Percentiles rank a stretch among this genome's conserved stretches.
These are phyloP conservation scores for Epinotia ramella DNA, from an alignment of 2,888 invertebrate species.

Conservation along the genomic window DNA sequence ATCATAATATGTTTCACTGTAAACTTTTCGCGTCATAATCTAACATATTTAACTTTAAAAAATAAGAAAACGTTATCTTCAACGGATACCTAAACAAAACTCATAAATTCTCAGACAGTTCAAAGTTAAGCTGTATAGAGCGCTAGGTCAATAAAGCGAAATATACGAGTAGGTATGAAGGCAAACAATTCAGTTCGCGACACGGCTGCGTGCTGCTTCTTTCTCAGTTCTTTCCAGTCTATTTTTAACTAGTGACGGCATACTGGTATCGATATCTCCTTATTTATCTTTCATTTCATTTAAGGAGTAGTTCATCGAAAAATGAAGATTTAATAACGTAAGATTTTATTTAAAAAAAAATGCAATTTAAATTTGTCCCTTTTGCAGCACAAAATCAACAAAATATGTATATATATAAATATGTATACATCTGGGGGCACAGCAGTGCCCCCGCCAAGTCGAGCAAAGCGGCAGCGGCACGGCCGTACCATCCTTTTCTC, in stretches of 20 bases:
- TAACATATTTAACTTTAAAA: background rate
- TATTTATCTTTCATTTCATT: background rate
- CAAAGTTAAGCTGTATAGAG: conserved; percentile 15
- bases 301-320: too few relatives aligned
- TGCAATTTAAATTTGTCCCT: too few relatives aligned
- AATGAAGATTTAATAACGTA: too few relatives aligned
- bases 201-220: conserved; percentile 25
- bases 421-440: too few relatives aligned
- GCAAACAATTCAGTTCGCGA: conserved; percentile 33
- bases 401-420: too few relatives aligned
- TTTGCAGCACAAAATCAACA: too few relatives aligned
- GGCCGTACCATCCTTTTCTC: too few relatives aligned
- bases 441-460: too few relatives aligned
- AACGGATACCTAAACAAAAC: background rate
- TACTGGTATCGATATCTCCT: background rate
- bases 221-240: conserved; percentile 19
- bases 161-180: conserved; percentile 31
- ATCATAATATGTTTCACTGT: background rate
- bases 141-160: conserved; percentile 23
- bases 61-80: background rate
- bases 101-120: conserved; percentile 3
- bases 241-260: conserved; percentile 24
- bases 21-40: too few relatives aligned
- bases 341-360: too few relatives aligned
- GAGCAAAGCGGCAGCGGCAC: too few relatives aligned